Evolutionary conservation across 1,140 invertebrate genomes (phyloP), one percentile per base, ranked within the genome.

Genomic region (Brachionus calyciflorus): DNA sequence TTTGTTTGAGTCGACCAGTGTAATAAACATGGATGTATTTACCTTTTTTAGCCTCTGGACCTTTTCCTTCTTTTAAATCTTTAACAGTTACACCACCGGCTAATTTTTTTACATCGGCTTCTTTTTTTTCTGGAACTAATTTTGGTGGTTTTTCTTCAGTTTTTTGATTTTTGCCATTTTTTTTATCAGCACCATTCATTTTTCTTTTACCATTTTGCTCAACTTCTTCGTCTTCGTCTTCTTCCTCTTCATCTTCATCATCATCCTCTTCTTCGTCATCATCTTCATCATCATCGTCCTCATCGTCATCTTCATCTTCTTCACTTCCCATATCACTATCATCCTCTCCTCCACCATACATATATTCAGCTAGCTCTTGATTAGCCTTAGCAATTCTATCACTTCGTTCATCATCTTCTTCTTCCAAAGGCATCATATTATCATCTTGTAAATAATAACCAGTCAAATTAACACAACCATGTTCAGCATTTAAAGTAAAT

Each of bases 21-120:
- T 76, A 76, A 57, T 76, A 76, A 30, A 76, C 73, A 76, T 57
- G 51, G 21, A 60, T 17, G 19, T 21, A 28, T 41, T 76, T 76
- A 26, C 73, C 73, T 41, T 33, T 55, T 57, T 55, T 76, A 10
- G 73, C 73, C 21, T 76, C 51, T 26, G 49, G 49, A n/a, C 73
- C 73, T 28, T 60, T 55, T 4, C 73, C 73, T 19, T 28, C 19
- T 24, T 55, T 55, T 1, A 30, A 40, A 28, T 76, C 73, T 55
- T 55, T 76, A 21, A 60, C 21, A 17, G 26, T 41, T 48, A 76
- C 37, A 21, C 49, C 49, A 33, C 49, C 49, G 1, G 51, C 33
- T 57, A 55, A 19, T 28, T 76, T 76, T 76, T 76, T 76, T 2
- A 37, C 14, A 37, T 65, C 17, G 0, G n/a, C 21, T 49, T 55